Evolutionary conservation across 2,888 invertebrate species (phyloP), one percentile per base, ranked within the genome.

Genomic region (Phrixothrix hirtus): DNA sequence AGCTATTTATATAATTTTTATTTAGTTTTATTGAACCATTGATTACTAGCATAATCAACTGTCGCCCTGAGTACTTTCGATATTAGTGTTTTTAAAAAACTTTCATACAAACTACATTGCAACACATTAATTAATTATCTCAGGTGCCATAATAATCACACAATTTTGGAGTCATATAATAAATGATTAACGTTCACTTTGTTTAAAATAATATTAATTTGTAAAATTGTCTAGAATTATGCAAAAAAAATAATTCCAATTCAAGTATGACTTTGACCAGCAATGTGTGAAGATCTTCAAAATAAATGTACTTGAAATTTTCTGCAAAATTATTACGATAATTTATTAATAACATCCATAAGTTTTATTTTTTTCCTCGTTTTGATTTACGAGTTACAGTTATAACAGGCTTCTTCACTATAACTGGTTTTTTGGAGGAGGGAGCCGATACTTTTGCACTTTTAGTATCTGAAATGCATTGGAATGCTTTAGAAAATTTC

Each of bases 301-400:
- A n/a, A n/a, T n/a, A n/a, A n/a, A n/a, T 48, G 27, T 26, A 31
- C 41, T 48, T 38, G 12, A n/a, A 34, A 39, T 38, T 30, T 45
- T 30, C 15, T 39, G 39, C 37, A 37, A 43, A 36, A 36, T 21
- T 43, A 50, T 43, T 43, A 49, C 36, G 42, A 43, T 15, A 50
- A 41, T 26, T 35, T 35, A 27, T 17, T 38, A 21, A 37, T 37
- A 37, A 38, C 17, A 41, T 29, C 32, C 26, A 29, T 34, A 49
- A 47, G 30, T 45, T 51, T 57, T 59, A 61, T 53, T 61, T 61
- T 49, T 57, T 55, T 52, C 54, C 59, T 41, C 61, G 51, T 45
- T 59, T 59, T 4, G 61, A 59, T 57, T 61, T 61, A 27, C 61
- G 57, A 12, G 42, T 45, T 38, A 39, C 34, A n/a, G 48, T 29